Evolutionary conservation across 2,888 invertebrate species (phyloP).

Genomic region (Drosophila kuntzei): DNA sequence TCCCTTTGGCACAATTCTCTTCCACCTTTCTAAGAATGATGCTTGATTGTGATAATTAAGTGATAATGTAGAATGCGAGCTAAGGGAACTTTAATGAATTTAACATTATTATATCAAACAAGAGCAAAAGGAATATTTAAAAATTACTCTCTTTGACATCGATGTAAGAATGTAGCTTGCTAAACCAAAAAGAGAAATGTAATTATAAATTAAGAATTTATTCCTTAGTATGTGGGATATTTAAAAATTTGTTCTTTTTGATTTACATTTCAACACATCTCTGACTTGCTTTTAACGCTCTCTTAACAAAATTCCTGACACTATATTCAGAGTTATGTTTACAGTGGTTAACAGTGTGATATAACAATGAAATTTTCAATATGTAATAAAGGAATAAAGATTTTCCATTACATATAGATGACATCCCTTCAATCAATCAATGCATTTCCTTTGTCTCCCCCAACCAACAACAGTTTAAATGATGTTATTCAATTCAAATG

Average conservation of each 20-base stretch:
- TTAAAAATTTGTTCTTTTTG: not conserved
- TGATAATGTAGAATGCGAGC: too few species aligned
- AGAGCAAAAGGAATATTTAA: too few species aligned
- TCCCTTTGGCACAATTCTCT: not conserved
- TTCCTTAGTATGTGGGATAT: too few species aligned
- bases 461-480: conserved; percentile 5
- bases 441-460: not conserved
- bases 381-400: not conserved
- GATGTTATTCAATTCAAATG: conserved; percentile 15
- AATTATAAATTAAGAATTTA: too few species aligned
- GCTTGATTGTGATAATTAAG: too few species aligned
- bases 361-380: not conserved
- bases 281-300: too few species aligned
- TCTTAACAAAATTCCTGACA: not conserved
- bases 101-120: too few species aligned
- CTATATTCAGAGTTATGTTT: not conserved
- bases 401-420: conserved; percentile 1
- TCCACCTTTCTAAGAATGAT: too few species aligned
- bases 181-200: too few species aligned
- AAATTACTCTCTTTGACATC: not conserved
- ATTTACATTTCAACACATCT: too few species aligned
- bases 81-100: too few species aligned
- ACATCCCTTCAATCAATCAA: conserved; percentile 4
- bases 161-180: not conserved
- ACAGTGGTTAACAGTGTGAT: not conserved